phyloP scores from a whole-genome alignment of 2,888 invertebrate genomes.

The Mallateleia sp. region DNA sequence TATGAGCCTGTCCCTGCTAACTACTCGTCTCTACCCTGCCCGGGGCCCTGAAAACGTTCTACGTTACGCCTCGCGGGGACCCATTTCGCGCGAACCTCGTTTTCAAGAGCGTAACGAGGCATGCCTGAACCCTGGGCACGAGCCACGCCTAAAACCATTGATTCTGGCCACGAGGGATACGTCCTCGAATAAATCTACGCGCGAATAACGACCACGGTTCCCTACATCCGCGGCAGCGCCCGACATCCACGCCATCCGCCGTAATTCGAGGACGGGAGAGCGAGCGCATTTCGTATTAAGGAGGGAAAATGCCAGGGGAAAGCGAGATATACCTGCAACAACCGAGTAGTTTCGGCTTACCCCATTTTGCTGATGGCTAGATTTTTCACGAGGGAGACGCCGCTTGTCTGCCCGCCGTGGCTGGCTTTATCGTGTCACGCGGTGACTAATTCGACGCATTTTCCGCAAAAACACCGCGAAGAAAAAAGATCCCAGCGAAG shows the following conservation, averaged over 20 bases:
- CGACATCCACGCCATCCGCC: constrained; percentile 40
- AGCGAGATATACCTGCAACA: constrained; percentile 64
- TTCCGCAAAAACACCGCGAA: constrained; percentile 39
- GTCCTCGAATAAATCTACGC: constrained; percentile 75
- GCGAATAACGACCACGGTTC: constrained; percentile 71
- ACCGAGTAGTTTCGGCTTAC: constrained; percentile 60
- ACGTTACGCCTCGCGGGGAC: constrained; percentile 89
- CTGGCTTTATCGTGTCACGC: constrained; percentile 65
- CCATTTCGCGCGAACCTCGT: constrained; percentile 86
- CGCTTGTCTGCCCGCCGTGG: constrained; percentile 33
- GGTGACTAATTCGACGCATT: constrained; percentile 67
- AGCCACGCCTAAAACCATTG: constrained; percentile 75
- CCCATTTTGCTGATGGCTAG: constrained; percentile 73
- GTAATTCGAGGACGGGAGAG: constrained; percentile 63
- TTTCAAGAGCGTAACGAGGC: constrained; percentile 64
- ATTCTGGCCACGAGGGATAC: constrained; percentile 75
- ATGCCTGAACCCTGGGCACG: constrained; percentile 56
- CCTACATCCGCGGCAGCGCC: constrained; percentile 67
- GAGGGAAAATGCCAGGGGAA: constrained; percentile 57
- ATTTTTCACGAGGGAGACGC: constrained; percentile 70
- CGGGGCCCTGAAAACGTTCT: constrained; percentile 88
- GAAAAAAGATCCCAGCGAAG: constrained; percentile 39
- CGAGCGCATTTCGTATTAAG: constrained; percentile 68
- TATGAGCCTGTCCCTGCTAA: constrained; percentile 87
- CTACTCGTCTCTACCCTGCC: constrained; percentile 88